Conservation (phyloP, 2,113 vertebrate species). For the Sminthopsis crassicaudata region DNA sequence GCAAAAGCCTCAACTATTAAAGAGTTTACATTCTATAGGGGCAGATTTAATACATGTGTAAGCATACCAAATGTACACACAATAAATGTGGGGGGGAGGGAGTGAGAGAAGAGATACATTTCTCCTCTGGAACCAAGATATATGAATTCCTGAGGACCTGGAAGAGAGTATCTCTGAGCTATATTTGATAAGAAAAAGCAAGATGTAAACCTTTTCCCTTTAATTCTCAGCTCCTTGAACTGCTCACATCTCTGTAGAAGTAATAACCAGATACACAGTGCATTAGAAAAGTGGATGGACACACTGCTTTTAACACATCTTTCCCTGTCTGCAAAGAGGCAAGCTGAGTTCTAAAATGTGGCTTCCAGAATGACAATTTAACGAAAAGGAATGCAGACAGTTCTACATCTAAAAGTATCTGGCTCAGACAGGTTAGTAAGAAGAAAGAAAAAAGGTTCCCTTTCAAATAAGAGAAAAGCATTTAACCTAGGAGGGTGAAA, state of each 20-base stretch:
- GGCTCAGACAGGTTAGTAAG: slow-evolving; percentile 58
- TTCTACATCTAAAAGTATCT: slow-evolving; percentile 34
- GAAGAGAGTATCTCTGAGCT: neutral
- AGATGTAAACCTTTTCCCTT: neutral
- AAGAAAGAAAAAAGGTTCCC: slow-evolving; percentile 67
- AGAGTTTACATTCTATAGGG: neutral
- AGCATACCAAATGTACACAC: neutral
- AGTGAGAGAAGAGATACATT: too few relatives aligned
- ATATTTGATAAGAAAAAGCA: neutral
- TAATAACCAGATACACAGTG: neutral
- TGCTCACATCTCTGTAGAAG: neutral
- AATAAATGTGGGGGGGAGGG: neutral
- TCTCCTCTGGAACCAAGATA: neutral
- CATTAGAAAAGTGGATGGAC: neutral
- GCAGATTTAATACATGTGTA: neutral
- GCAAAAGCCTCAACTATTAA: neutral
- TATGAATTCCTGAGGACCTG: neutral
- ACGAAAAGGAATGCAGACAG: slow-evolving; percentile 64
- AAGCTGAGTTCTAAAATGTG: slow-evolving; percentile 36
- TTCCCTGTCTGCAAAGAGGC: slow-evolving; percentile 46
- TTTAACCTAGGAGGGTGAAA: slow-evolving; percentile 76
- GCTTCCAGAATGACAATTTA: slow-evolving; percentile 41
- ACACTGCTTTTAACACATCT: neutral
- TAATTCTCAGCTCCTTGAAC: neutral
- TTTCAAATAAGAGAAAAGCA: slow-evolving; percentile 72